phyloP scores from a whole-genome alignment of 2,797 vertebrate species.

The Chelmon rostratus region DNA sequence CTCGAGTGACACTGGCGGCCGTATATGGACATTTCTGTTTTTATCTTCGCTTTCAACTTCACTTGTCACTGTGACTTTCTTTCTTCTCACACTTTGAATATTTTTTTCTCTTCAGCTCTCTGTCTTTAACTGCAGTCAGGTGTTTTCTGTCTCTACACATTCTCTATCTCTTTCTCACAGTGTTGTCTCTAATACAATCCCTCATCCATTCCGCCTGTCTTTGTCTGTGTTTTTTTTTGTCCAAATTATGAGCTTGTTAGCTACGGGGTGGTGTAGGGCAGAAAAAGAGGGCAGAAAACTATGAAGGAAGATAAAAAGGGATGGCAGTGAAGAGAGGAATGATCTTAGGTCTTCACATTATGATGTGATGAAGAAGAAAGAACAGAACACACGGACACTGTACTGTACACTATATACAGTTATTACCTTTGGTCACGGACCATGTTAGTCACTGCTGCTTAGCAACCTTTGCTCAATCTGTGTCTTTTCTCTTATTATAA shows the following conservation, averaged over 20 bases:
- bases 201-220: slow-evolving; percentile 7
- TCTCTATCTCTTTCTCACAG: slow-evolving; percentile 9
- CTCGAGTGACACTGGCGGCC: slow-evolving; percentile 50
- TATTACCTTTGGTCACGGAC: background rate
- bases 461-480: slow-evolving; percentile 6
- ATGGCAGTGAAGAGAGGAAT: background rate
- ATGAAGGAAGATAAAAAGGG: background rate
- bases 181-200: slow-evolving; percentile 6
- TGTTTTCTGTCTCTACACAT: slow-evolving; percentile 16
- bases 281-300: background rate
- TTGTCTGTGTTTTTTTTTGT: slow-evolving; percentile 12
- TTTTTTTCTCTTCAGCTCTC: background rate
- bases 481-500: background rate
- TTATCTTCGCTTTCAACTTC: slow-evolving; percentile 47
- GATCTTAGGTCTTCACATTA: background rate
- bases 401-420: background rate
- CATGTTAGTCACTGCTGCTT: slow-evolving; percentile 15
- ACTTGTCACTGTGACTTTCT: slow-evolving; percentile 40
- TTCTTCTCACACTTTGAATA: slow-evolving; percentile 11
- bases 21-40: slow-evolving; percentile 59
- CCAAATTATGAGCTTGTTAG: background rate
- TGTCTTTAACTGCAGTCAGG: slow-evolving; percentile 18
- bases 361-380: background rate
- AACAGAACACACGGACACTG: background rate
- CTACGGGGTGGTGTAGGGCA: background rate